Base-by-base conservation (phyloP, 2,113 vertebrate species). In the Heliornis fulica region DNA sequence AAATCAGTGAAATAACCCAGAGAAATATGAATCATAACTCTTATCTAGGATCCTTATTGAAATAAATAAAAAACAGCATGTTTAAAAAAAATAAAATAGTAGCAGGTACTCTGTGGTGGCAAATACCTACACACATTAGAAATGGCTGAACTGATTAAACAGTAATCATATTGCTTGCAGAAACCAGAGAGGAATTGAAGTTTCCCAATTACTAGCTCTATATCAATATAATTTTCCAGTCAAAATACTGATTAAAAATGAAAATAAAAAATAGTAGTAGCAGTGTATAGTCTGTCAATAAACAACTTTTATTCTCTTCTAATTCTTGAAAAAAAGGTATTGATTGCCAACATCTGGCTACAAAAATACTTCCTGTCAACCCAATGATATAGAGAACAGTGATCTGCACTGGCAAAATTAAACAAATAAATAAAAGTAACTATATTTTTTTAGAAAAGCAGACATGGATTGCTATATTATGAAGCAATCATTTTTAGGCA, bases 141-240 rank as follows among this genome's bases (percentile, higher is more conserved):
- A n/a, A 40, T 69, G 12, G 75, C 70, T 96, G 81, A 83, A 96
- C 36, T 72, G 65, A 91, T 88, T 94, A 87, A 86, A 74, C 5
- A 59, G 57, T 94, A 96, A 90, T 76, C 46, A 86, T 5, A 23
- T 87, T 89, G 59, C 7, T 43, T 83, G 64, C 36, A 70, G 82
- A 96, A 84, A 54, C 34, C 60, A 90, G 74, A 79, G 31, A 81
- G 41, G n/a, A 78, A 90, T 83, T 10, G 63, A 84, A 34, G 32
- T 65, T 65, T 94, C 20, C n/a, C 41, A 60, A 46, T 54, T 79
- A 78, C 26, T 81, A 94, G 53, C 48, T 50, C 59, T 68, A 85
- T 61, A 48, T 85, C 81, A 61, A 9, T 64, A 74, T 89, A 79
- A 41, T 89, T 92, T 94, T 94, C 10, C 10, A 71, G 28, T 74